Percentiles rank a stretch among this genome's conserved stretches.
Evolutionary conservation across 2,113 vertebrate species (phyloP).

Genomic region (Mohoua ochrocephala): DNA sequence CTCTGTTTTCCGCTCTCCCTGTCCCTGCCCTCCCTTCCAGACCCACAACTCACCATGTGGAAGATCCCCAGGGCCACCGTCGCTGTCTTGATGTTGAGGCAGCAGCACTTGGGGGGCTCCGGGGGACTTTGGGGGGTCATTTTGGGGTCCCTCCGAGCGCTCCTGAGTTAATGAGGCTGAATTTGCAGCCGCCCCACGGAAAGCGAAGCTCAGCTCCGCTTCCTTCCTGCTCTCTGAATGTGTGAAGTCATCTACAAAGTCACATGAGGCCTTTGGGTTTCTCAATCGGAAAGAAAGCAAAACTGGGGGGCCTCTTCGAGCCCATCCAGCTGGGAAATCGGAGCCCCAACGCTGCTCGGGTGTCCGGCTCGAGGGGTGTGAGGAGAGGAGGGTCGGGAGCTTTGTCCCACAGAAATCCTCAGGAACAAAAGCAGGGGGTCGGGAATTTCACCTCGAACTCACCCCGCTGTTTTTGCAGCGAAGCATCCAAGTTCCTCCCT

Average conservation of each 20-base stretch:
- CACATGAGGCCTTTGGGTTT: constrained; percentile 48
- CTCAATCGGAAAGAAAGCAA: neutral
- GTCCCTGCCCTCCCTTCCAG: neutral
- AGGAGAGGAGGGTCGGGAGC: neutral
- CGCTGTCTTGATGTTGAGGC: constrained; percentile 58
- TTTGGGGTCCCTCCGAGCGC: neutral
- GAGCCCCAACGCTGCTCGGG: neutral
- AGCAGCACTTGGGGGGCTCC: constrained; percentile 52
- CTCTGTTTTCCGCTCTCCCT: neutral
- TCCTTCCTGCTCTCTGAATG: constrained; percentile 65
- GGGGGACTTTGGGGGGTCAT: neutral
- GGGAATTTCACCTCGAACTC: constrained; percentile 4
- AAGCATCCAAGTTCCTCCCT: neutral
- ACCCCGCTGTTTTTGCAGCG: neutral
- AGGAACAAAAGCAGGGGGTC: neutral
- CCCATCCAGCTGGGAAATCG: neutral
- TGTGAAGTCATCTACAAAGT: constrained; percentile 54
- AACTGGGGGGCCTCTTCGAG: neutral
- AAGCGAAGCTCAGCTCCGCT: constrained; percentile 26
- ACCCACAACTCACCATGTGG: constrained; percentile 68
- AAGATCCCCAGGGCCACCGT: constrained; percentile 66
- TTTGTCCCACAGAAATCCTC: neutral
- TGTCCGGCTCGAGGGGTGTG: neutral
- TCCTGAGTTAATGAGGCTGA: neutral
- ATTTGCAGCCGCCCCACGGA: neutral